Base-by-base conservation (phyloP, 2,888 invertebrate genomes). In the Clostera curtula region DNA sequence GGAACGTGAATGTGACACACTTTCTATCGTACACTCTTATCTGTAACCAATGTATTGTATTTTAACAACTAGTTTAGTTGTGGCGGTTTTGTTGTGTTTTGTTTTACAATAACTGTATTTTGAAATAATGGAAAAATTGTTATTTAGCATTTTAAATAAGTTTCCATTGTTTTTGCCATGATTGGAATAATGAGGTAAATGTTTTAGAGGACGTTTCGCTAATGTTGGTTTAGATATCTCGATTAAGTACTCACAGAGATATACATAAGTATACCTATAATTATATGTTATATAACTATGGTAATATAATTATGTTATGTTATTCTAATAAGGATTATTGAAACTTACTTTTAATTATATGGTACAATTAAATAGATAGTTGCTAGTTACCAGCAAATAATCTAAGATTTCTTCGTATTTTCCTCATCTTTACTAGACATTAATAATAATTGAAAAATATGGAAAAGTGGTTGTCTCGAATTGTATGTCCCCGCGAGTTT, bases 401-500 rank as follows among this genome's bases (percentile, higher is more conserved):
- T n/a, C n/a, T n/a, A 15, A 15, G 15, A 15, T 5, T 15, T 15
- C 6, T 15, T 15, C 15, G 4, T 15, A 15, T 19, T 25, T 14
- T 10, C 5, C 14, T 9, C 10, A 2, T 25, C 14, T 3, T 5
- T 8, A 19, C 19, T 19, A 5, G 40, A 47, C 43, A 49, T 44
- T 31, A 26, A 36, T 35, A 46, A 51, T 43, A 13, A 13, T 5
- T 5, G 12, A 41, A 46, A 50, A 48, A 55, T 55, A 51, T 45
- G 24, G 39, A 57, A 70, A 59, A 54, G 40, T 49, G 24, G 29
- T 20, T 10, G 35, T 43, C 36, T 36, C 47, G 42, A 54, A 52
- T 66, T 73, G 77, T 36, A 59, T 59, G 75, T 72, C 80, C 83
- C 74, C 83, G 83, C 83, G 83, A 83, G 83, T 83, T 83, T 82